Conservation (phyloP, 2,113 vertebrate genomes). For the Quiscalus mexicanus region DNA sequence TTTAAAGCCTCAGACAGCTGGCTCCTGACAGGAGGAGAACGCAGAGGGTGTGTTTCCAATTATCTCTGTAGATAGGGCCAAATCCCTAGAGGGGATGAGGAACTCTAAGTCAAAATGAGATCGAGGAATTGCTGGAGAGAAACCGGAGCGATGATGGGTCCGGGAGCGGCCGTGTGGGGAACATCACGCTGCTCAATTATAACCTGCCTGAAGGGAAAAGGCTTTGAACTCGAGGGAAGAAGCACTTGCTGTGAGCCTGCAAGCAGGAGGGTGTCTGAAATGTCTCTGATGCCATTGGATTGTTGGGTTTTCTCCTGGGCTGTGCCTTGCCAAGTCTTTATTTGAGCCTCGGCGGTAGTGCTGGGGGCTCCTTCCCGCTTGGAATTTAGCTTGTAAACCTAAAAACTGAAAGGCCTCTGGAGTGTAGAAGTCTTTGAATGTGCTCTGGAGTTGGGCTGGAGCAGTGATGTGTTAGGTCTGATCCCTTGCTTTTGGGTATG, state of each 20-base stretch:
- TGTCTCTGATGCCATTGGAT: neutral
- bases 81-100: constrained; percentile 30
- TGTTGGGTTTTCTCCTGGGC: neutral
- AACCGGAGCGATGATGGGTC: neutral
- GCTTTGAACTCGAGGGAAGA: constrained; percentile 49
- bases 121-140: neutral
- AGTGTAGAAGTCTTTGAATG: neutral
- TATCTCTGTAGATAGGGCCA: constrained; percentile 56
- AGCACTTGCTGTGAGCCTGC: neutral
- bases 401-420: neutral
- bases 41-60: constrained; percentile 55
- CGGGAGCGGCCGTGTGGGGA: neutral
- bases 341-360: neutral
- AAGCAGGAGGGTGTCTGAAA: neutral
- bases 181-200: neutral
- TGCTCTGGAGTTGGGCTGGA: neutral
- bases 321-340: neutral
- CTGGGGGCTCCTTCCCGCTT: neutral
- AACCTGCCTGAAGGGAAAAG: constrained; percentile 51
- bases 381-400: neutral
- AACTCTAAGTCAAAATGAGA: constrained; percentile 39
- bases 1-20: constrained; percentile 36
- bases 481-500: fast-evolving
- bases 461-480: neutral
- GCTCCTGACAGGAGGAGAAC: constrained; percentile 36